These are phyloP conservation scores for Peromyscus attwateri DNA, from an alignment of 2,797 vertebrate species.

Conservation along the genomic window DNA sequence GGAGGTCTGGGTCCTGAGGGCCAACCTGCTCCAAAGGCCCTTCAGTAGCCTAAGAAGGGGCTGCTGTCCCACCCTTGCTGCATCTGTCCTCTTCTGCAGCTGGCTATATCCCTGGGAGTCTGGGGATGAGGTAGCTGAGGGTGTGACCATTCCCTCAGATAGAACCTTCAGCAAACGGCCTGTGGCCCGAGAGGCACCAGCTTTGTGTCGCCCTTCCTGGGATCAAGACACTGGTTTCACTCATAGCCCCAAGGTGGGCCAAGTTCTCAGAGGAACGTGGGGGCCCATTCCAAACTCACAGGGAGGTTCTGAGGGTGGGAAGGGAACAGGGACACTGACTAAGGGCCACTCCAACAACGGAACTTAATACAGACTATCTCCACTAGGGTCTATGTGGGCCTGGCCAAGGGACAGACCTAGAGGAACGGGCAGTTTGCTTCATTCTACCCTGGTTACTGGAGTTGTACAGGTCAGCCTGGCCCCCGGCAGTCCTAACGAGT, in stretches of 20 bases:
- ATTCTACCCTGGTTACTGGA: not conserved
- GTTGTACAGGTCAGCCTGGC: not conserved
- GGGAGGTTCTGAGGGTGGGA: not conserved
- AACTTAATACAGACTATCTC: not conserved
- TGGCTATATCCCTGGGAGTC: not conserved
- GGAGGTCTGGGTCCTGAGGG: not conserved
- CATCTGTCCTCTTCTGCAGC: not conserved
- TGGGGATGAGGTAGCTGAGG: too few species aligned
- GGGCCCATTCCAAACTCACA: not conserved
- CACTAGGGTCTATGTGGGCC: not conserved
- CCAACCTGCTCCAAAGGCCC: not conserved
- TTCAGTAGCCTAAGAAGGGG: not conserved
- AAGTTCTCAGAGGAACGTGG: not conserved
- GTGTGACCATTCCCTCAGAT: not conserved
- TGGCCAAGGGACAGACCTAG: not conserved
- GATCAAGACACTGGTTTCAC: not conserved
- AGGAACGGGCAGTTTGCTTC: not conserved
- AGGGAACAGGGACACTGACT: not conserved
- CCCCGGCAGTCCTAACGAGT: not conserved
- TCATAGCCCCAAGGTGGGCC: not conserved
- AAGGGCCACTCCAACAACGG: not conserved
- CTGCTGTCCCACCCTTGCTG: not conserved
- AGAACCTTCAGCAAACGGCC: not conserved
- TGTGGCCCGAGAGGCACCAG: not conserved
- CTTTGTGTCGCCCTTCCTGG: not conserved